Conservation (phyloP, 1,140 invertebrate genomes). For the Ips nitidus region DNA sequence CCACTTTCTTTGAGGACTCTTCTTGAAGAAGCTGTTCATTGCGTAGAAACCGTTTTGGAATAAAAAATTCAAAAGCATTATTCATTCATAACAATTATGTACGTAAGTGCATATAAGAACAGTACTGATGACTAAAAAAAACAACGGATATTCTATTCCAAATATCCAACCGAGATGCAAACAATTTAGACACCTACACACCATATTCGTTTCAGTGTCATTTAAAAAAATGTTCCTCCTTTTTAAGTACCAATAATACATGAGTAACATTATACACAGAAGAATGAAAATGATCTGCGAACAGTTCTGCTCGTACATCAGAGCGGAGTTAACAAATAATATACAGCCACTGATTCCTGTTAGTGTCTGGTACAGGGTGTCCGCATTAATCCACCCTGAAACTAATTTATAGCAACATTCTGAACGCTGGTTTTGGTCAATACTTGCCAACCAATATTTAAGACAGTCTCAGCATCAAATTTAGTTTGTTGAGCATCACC, state of each 20-base stretch:
- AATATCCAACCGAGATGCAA: background rate
- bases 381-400: background rate
- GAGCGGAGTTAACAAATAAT: conserved; percentile 8
- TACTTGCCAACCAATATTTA: background rate
- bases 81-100: no score
- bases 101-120: background rate
- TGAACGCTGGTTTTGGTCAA: background rate
- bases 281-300: conserved; percentile 33
- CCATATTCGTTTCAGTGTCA: conserved; percentile 11
- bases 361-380: conserved; percentile 14
- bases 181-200: conserved; percentile 17
- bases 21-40: no score
- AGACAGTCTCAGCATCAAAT: background rate
- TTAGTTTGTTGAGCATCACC: background rate
- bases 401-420: background rate
- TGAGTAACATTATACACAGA: conserved; percentile 29
- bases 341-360: conserved; percentile 27
- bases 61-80: no score
- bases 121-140: no score
- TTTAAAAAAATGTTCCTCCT: conserved; percentile 12
- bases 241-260: conserved; percentile 34
- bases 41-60: no score
- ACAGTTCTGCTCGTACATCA: conserved; percentile 22
- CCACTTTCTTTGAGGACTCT: no score
- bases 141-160: no score